Conservation (phyloP, 2,113 vertebrate genomes). For the Sturnira hondurensis region DNA sequence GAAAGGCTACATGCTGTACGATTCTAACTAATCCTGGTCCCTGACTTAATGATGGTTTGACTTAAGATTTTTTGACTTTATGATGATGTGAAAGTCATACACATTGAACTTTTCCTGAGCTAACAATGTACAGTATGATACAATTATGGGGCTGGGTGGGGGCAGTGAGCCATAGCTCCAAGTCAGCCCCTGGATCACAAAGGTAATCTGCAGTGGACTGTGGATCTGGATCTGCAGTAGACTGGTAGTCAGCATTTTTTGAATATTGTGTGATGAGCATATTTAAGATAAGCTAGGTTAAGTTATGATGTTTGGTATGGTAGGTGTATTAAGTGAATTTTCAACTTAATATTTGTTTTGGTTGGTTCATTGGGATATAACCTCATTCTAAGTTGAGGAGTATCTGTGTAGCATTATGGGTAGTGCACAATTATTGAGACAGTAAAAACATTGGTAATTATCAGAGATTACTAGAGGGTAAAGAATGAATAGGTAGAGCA, state of each 20-base stretch:
- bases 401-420: neutral
- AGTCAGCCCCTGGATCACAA: neutral
- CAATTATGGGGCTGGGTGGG: neutral
- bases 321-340: neutral
- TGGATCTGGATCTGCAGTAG: too few relatives aligned
- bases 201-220: neutral
- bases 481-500: neutral
- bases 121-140: neutral
- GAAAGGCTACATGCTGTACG: neutral
- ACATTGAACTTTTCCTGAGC: neutral
- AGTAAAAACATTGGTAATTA: neutral
- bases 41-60: neutral
- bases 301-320: neutral
- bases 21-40: neutral
- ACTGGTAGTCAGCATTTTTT: neutral
- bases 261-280: neutral
- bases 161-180: neutral
- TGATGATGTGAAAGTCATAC: neutral
- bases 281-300: neutral
- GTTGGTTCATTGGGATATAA: neutral
- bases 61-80: neutral
- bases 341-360: neutral
- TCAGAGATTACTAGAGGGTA: neutral
- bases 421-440: neutral
- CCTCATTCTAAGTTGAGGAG: neutral